A percentile compares a stretch with the other conserved stretches of the same genome.
Conservation (phyloP, 2,888 invertebrate species). For the Artemia sinica region DNA sequence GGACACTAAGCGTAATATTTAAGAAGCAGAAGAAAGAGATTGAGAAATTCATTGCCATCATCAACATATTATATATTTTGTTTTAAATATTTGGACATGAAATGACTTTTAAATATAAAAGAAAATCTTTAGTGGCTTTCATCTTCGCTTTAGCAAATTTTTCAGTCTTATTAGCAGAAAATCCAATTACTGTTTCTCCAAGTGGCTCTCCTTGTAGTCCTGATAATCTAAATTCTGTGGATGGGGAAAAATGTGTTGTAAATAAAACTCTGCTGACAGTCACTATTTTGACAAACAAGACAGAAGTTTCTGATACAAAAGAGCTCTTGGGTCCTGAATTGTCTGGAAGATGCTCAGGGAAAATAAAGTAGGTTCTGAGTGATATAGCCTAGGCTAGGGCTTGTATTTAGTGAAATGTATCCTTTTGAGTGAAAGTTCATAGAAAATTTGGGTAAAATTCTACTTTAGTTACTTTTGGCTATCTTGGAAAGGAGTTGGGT, state of each 20-base stretch:
- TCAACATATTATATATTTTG: too few species aligned
- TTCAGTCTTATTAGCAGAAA: neutral
- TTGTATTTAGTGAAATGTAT: too few species aligned
- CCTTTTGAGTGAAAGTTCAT: too few species aligned
- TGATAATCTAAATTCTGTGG: neutral
- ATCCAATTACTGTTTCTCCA: constrained; percentile 1
- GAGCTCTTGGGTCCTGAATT: too few species aligned
- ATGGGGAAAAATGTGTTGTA: constrained; percentile 10
- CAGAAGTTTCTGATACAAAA: neutral
- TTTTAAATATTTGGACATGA: neutral
- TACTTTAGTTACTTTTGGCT: too few species aligned
- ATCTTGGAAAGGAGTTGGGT: too few species aligned
- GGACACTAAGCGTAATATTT: too few species aligned
- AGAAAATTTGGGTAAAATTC: too few species aligned
- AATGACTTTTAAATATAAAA: constrained; percentile 11
- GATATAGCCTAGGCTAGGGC: too few species aligned
- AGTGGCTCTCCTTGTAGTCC: neutral
- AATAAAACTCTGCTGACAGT: constrained; percentile 9
- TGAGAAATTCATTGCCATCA: neutral
- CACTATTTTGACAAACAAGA: neutral
- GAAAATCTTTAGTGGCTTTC: neutral
- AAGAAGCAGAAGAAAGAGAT: too few species aligned
- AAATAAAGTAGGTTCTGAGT: too few species aligned
- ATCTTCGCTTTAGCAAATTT: neutral
- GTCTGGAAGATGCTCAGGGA: too few species aligned